Conservation (phyloP, 1,140 invertebrate genomes). For the Episyrphus balteatus region DNA sequence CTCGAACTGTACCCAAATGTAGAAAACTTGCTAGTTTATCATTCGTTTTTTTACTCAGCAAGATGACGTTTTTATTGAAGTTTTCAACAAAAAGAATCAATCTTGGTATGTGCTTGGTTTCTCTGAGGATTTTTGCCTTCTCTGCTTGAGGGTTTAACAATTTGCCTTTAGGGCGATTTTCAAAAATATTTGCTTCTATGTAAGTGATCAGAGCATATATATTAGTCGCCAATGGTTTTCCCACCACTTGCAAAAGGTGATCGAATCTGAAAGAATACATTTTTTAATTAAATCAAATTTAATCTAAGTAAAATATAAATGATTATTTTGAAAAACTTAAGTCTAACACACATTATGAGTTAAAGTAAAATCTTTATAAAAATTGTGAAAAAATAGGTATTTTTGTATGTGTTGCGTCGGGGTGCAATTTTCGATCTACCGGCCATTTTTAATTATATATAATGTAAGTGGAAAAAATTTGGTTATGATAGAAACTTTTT, state of each 20-base stretch:
- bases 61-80: slow-evolving; percentile 45
- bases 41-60: slow-evolving; percentile 45
- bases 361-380: not conserved
- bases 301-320: no score
- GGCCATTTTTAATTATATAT: no score
- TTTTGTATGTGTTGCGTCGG: no score
- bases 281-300: not conserved
- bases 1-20: slow-evolving; percentile 43
- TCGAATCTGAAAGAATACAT: slow-evolving; percentile 39
- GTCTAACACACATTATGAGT: no score
- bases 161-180: slow-evolving; percentile 12
- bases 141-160: slow-evolving; percentile 30
- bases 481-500: no score
- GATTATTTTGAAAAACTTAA: no score
- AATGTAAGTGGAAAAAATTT: no score
- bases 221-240: slow-evolving; percentile 41
- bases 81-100: slow-evolving; percentile 47
- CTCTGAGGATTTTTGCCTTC: slow-evolving; percentile 46
- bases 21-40: slow-evolving; percentile 42
- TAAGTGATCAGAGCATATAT: slow-evolving; percentile 44
- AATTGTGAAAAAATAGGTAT: not conserved
- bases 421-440: no score
- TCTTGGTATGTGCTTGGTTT: slow-evolving; percentile 46
- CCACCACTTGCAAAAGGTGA: slow-evolving; percentile 41
- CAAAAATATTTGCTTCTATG: slow-evolving; percentile 40